Evolutionary conservation across 1,140 invertebrate species (phyloP).

Genomic region (Eriosoma lanigerum): DNA sequence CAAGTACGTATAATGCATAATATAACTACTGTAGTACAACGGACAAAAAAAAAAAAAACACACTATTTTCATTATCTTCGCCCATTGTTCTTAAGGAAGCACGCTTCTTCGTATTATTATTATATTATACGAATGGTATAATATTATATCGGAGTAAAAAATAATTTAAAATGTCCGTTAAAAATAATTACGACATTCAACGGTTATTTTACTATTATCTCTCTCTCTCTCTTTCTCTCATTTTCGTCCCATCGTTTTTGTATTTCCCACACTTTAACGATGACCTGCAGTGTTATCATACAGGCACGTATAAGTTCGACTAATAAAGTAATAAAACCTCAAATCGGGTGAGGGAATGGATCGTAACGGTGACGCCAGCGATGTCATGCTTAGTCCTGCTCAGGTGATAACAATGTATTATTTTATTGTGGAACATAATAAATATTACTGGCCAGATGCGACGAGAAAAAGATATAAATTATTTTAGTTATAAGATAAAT

Average conservation of each 20-base stretch:
- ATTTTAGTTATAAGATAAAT: too few species aligned
- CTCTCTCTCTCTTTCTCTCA: not conserved
- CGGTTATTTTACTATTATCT: slow-evolving; percentile 11
- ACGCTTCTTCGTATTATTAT: slow-evolving; percentile 45
- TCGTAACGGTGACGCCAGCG: too few species aligned
- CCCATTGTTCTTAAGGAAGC: slow-evolving; percentile 51
- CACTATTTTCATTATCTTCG: slow-evolving; percentile 50
- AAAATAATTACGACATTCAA: slow-evolving; percentile 46
- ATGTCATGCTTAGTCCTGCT: too few species aligned
- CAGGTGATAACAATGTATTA: too few species aligned
- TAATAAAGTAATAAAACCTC: too few species aligned
- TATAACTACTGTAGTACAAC: slow-evolving; percentile 12
- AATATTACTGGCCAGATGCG: too few species aligned
- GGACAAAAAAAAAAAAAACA: slow-evolving; percentile 32
- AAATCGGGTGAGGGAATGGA: too few species aligned
- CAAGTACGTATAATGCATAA: not conserved
- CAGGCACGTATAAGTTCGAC: too few species aligned
- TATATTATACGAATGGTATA: not conserved
- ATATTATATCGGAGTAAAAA: not conserved
- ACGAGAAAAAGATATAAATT: too few species aligned
- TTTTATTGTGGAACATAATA: too few species aligned
- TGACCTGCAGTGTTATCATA: too few species aligned
- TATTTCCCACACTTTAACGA: not conserved
- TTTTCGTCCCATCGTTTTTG: not conserved
- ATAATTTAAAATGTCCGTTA: slow-evolving; percentile 41